Base-by-base conservation (phyloP, 2,888 invertebrate species). In the Macrophya alboannulata region DNA sequence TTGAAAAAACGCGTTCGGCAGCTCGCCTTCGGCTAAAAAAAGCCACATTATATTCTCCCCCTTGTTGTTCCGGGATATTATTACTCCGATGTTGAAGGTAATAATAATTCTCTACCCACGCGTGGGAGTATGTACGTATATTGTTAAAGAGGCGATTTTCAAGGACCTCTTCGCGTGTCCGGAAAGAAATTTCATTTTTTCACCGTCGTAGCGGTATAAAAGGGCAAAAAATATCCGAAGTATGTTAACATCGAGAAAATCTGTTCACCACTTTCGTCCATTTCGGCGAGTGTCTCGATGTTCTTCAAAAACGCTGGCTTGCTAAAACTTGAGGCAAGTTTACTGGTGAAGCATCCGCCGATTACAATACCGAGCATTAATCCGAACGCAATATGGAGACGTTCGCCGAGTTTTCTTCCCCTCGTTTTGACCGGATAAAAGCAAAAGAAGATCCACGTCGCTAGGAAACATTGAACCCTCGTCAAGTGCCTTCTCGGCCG, bases 291-390 rank as follows among this genome's bases (percentile, higher is more conserved):
- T 10, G 87, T 88, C 21, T 88, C 82, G 21, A 88, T 87, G 6
- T 89, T 86, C 31, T 86, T 62, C 74, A 86, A 86, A 45, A 88
- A 86, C 12, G 85, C 40, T 9, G 85, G 74, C 21, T 84, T 88
- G 72, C 88, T 89, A 71, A 88, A 87, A 68, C 55, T 86, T 0
- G 89, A 89, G 0, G 89, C 87, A 9, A 89, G 88, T 59, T 87
- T 83, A 1, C 88, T 88, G 51, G 88, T 87, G 84, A 89, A 86
- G 6, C 86, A 71, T 0, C 89, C 89, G 10, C 86, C 88, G n/a
- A 89, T 59, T 31, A 89, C 87, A 9, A 89, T 68, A 15, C 88
- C 85, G 65, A 88, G 72, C 10, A 87, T 65, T 65, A 89, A 72
- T 37, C 87, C 87, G 74, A 84, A 88, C n/a, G 86, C 86, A 25